These are phyloP conservation scores for Donacobius atricapilla DNA, from an alignment of 2,113 vertebrate species.

Conservation along the genomic window DNA sequence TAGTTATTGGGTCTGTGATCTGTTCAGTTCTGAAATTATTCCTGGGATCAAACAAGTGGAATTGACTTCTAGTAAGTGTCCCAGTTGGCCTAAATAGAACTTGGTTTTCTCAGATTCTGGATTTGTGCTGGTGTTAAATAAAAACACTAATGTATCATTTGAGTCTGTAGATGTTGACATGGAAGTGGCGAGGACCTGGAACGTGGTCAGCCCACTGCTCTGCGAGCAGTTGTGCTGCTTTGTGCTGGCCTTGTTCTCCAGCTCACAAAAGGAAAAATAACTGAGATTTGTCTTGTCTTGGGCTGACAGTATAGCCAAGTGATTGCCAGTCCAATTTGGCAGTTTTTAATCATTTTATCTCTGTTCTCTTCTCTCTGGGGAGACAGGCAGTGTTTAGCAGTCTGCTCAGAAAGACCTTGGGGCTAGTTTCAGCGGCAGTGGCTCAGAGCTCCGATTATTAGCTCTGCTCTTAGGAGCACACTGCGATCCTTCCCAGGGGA, in stretches of 20 bases:
- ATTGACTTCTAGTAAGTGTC: conserved; percentile 19
- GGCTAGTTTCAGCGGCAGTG: conserved; percentile 90
- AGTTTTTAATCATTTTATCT: conserved; percentile 99
- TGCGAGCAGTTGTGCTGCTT: not conserved
- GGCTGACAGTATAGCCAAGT: conserved; percentile 78
- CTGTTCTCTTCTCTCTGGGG: conserved; percentile 86
- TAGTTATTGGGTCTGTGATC: not conserved
- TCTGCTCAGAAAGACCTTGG: conserved; percentile 92
- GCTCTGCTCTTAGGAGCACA: conserved; percentile 96
- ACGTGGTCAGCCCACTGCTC: not conserved
- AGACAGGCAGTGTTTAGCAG: conserved; percentile 95
- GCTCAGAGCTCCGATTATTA: conserved; percentile 98
- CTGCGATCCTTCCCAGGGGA: conserved; percentile 91
- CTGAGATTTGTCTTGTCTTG: conserved; percentile 80
- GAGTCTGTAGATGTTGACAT: conserved; percentile 4
- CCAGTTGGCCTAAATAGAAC: conserved; percentile 1
- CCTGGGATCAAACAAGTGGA: conserved; percentile 41
- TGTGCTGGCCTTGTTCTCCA: conserved; percentile 38
- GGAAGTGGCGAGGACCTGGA: not conserved
- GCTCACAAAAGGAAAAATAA: conserved; percentile 74
- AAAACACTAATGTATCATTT: not conserved
- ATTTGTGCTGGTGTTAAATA: conserved; percentile 10
- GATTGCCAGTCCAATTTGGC: conserved; percentile 87
- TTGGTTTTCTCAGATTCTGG: not conserved
- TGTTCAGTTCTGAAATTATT: conserved; percentile 13